These are phyloP conservation scores for Amphiprion percula DNA, from an alignment of 2,113 vertebrate species.

Conservation along the genomic window DNA sequence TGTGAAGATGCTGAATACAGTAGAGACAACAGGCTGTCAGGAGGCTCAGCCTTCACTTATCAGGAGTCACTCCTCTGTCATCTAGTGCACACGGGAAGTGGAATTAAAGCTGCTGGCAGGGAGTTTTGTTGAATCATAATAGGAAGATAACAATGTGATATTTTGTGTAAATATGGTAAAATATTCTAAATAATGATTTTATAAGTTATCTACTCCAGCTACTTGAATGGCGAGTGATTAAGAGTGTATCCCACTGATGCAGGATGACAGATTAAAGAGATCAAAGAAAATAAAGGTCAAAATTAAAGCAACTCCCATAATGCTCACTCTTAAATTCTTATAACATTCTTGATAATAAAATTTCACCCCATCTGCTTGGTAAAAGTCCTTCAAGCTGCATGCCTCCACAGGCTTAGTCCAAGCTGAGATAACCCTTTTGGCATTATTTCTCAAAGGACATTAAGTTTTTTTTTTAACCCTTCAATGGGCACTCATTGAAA, in stretches of 20 bases:
- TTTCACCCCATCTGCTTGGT: not conserved
- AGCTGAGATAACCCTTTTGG: not conserved
- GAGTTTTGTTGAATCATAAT: not conserved
- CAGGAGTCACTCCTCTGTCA: constrained; percentile 13
- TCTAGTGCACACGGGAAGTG: not conserved
- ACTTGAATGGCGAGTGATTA: not conserved
- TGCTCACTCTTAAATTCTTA: not conserved
- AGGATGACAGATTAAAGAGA: too few relatives aligned
- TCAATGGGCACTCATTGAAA: too few relatives aligned
- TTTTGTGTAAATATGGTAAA: not conserved
- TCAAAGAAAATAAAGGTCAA: not conserved
- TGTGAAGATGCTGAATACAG: constrained; percentile 69
- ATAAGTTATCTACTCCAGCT: not conserved
- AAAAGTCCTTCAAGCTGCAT: not conserved
- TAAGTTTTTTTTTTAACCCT: too few relatives aligned
- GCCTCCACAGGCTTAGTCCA: not conserved
- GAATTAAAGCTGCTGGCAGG: constrained; percentile 4
- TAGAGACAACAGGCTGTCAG: constrained; percentile 53
- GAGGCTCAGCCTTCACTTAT: constrained; percentile 16
- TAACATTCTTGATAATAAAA: not conserved
- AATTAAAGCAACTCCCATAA: not conserved
- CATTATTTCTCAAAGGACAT: not conserved
- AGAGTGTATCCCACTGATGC: not conserved
- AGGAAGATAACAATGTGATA: not conserved
- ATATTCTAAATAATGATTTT: not conserved